A percentile compares a stretch with the other conserved stretches of the same genome.
Evolutionary conservation across 1,140 invertebrate genomes (phyloP).

Genomic region (Chironomus tepperi): DNA sequence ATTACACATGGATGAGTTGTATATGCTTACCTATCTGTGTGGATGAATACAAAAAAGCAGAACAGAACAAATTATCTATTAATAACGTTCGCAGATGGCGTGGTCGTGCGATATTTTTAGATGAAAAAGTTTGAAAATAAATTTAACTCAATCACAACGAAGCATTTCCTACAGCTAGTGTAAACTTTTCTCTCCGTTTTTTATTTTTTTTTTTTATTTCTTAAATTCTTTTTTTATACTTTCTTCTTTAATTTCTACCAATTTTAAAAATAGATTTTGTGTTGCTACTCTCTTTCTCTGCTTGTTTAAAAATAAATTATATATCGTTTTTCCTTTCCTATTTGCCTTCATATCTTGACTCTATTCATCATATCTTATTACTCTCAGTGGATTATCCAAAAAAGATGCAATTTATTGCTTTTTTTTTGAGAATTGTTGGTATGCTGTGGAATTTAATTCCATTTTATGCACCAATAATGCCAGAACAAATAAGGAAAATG

Average conservation of each 20-base stretch:
- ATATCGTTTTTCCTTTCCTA: too few relatives aligned
- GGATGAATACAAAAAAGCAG: not conserved
- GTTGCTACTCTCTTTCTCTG: not conserved
- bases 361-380: too few relatives aligned
- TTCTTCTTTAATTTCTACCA: not conserved
- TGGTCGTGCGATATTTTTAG: conserved; percentile 18
- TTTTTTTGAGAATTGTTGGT: too few relatives aligned
- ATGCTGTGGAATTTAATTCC: too few relatives aligned
- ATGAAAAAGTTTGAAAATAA: conserved; percentile 10
- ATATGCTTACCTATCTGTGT: not conserved
- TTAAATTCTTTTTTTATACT: not conserved
- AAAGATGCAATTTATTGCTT: too few relatives aligned
- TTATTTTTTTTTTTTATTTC: not conserved
- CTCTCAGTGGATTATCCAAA: too few relatives aligned
- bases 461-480: too few relatives aligned
- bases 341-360: too few relatives aligned
- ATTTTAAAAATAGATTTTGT: not conserved
- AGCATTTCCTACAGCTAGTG: conserved; percentile 6
- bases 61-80: not conserved
- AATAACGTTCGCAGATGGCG: conserved; percentile 15
- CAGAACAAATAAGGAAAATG: too few relatives aligned
- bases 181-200: not conserved
- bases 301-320: too few relatives aligned
- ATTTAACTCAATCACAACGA: conserved; percentile 3
- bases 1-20: not conserved